Conservation (phyloP, 2,888 invertebrate genomes). For the Asteroscopus sphinx region DNA sequence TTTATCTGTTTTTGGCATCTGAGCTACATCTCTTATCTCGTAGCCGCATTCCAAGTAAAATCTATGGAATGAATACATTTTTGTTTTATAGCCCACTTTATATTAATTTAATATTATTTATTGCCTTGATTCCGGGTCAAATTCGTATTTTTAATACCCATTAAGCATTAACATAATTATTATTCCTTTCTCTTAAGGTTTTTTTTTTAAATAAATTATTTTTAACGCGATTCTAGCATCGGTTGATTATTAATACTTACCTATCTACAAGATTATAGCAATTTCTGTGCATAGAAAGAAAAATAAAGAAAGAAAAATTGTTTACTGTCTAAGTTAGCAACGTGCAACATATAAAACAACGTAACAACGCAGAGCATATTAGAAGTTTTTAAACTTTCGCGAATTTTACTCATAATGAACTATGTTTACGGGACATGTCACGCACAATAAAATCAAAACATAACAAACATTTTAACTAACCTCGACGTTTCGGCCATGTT, state of each 20-base stretch:
- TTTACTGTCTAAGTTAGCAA: too few relatives aligned
- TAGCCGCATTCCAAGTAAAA: constrained; percentile 52
- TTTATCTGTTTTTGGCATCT: constrained; percentile 46
- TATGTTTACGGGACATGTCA: too few relatives aligned
- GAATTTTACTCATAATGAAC: too few relatives aligned
- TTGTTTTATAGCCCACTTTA: constrained; percentile 56
- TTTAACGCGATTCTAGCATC: background rate
- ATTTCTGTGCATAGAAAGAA: constrained; percentile 16
- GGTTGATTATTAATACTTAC: constrained; percentile 11
- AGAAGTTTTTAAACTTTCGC: too few relatives aligned
- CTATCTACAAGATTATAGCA: constrained; percentile 20
- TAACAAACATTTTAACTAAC: too few relatives aligned
- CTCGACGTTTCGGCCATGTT: too few relatives aligned
- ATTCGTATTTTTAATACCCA: constrained; percentile 39
- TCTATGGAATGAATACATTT: constrained; percentile 43
- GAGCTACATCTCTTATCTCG: constrained; percentile 52
- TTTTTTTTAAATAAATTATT: constrained; percentile 39
- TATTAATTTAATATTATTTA: constrained; percentile 59
- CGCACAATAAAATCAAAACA: too few relatives aligned
- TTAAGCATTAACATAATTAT: constrained; percentile 31
- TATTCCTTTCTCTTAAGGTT: constrained; percentile 33
- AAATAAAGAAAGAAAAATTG: too few relatives aligned
- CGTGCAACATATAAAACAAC: too few relatives aligned
- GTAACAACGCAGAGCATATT: too few relatives aligned
- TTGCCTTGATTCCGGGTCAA: constrained; percentile 30